Evolutionary conservation across 2,888 invertebrate genomes (phyloP), one percentile per base, ranked within the genome.

Genomic region (Macropis europaea): DNA sequence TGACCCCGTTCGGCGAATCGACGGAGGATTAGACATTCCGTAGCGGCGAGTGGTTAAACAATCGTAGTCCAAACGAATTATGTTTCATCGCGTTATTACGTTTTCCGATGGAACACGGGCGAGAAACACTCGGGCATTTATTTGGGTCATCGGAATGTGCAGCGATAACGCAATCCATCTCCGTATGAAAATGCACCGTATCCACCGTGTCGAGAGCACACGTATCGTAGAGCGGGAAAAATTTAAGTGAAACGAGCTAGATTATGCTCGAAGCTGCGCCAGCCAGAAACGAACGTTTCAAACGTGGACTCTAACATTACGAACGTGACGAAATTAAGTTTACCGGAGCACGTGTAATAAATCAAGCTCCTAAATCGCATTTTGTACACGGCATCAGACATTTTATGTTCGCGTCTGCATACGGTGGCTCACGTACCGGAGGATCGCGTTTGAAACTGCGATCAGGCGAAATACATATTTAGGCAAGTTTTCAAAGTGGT

Each of bases 301-400:
- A 67, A 30, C 64, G 32, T 15, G 15, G 15, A 13, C 38, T 9
- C 13, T 26, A 34, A 34, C 36, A 22, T 15, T 6, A 17, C 24
- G 28, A 40, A 63, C 67, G 67, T 40, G 67, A 63, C 64, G 53
- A 32, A 67, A 63, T 19, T 63, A 30, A 40, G 38, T 38, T 47
- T 61, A n/a, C 34, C n/a, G 5, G 24, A 30, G 17, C 26, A 28
- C 50, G 42, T 24, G 26, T n/a, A n/a, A 42, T 26, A 26, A 43
- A 50, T 64, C 50, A 43, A 28, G 13, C 42, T 34, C 17, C n/a
- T 38, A 62, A 59, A 62, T 47, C 22, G 32, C 30, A 40, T 30
- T 15, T 22, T 28, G 15, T 11, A 34, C 9, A 5, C 24, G 15
- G 42, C 19, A 36, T 63, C 30, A n/a, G n/a, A n/a, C n/a, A n/a